A percentile compares a stretch with the other conserved stretches of the same genome.
phyloP scores from a whole-genome alignment of 2,113 vertebrate genomes.

The Tichodroma muraria region DNA sequence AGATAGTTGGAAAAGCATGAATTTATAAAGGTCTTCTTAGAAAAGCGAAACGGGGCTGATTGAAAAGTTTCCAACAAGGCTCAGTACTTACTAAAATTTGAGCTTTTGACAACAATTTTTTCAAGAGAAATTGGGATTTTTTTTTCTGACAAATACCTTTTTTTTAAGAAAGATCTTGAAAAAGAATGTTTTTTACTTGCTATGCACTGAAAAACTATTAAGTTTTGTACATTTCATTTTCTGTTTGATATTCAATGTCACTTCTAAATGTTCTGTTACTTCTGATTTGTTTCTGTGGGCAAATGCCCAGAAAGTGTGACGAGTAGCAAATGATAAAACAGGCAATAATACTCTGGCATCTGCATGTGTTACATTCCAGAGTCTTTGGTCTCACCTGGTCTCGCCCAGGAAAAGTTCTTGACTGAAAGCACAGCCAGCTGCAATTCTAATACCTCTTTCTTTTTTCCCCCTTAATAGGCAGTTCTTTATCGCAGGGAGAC shows the following conservation, averaged over 20 bases:
- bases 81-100: background rate
- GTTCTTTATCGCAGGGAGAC: background rate
- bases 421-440: background rate
- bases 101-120: background rate
- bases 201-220: background rate
- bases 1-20: background rate
- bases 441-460: background rate
- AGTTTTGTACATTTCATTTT: background rate
- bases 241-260: background rate
- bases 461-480: fast-evolving
- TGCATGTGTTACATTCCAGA: background rate
- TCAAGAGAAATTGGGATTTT: background rate
- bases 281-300: background rate
- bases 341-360: background rate
- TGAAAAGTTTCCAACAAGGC: background rate
- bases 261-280: background rate
- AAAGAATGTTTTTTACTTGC: background rate
- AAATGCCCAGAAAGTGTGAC: background rate
- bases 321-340: background rate
- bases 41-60: background rate
- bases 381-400: background rate
- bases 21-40: background rate
- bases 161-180: background rate
- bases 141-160: background rate
- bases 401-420: background rate